Evolutionary conservation across 1,140 invertebrate species (phyloP), one percentile per base, ranked within the genome.

Genomic region (Macrobrachium rosenbergii): DNA sequence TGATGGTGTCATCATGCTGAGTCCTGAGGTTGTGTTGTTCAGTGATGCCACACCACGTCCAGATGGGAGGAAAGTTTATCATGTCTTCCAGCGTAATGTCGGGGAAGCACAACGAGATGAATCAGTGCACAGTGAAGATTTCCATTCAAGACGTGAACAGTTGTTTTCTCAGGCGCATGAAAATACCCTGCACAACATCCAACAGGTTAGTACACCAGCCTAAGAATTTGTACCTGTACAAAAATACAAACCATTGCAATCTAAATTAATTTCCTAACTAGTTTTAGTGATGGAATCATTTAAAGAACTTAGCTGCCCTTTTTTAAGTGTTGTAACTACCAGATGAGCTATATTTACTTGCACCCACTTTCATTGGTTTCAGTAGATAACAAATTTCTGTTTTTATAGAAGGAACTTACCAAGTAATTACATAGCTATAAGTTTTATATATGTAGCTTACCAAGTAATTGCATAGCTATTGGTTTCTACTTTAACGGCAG

Each of bases 1-100:
- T 84, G 87, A 88, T 88, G 87, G 87, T 21, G 87, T 88, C 28
- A 83, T 88, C 17, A 88, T 88, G 87, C 77, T 88, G 23, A 88
- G 87, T 63, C 82, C 87, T 52, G 87, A 88, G 82, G 82, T 69
- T 21, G 81, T 88, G 60, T 45, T 88, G 17, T 88, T 88, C 19
- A 88, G 82, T 64, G 87, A 88, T 84, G 87, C 87, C 7, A 83
- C 83, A 77, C 87, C 87, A 10, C 75, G 87, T 52, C 87, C 87
- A 45, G 87, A 88, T 84, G 87, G 87, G 16, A 83, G 87, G 58
- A 88, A 83, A 58, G 82, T 88, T 10, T 88, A 84, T 67, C 87
- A 88, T 81, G 82, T 88, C 16, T 88, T 88, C 81, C 82, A 88
- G 59, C 72, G 78, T 21, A 80, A 63, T 52, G 21, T 72, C 3